phyloP scores from a whole-genome alignment of 2,888 invertebrate species.

The Isotomurus palustris region DNA sequence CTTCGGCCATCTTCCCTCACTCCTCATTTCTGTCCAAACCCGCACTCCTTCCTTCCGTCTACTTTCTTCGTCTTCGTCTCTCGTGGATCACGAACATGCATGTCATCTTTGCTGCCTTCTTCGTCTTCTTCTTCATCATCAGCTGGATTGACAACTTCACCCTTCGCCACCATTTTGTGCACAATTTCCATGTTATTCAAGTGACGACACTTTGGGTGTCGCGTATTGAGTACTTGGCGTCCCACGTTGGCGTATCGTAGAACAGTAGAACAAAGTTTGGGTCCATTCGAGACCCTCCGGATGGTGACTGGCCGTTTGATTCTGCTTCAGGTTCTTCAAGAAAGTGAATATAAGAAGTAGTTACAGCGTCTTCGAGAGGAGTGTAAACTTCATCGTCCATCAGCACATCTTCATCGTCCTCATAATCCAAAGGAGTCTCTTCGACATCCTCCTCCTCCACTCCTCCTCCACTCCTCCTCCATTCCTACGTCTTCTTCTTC shows the following conservation, averaged over 20 bases:
- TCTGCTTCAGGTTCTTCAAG: neutral
- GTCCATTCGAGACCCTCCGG: neutral
- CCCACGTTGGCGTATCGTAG: constrained; percentile 3
- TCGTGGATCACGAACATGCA: neutral
- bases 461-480: too few species aligned
- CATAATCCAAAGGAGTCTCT: neutral
- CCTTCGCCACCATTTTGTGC: constrained; percentile 27
- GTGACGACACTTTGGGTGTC: constrained; percentile 16
- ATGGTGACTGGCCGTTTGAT: neutral
- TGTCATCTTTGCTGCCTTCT: too few species aligned
- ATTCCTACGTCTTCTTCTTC: too few species aligned
- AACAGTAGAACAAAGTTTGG: neutral
- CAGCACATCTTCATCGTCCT: constrained; percentile 11
- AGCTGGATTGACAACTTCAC: constrained; percentile 16
- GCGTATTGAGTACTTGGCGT: constrained; percentile 3
- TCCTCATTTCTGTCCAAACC: neutral
- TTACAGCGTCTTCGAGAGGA: neutral
- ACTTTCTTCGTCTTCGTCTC: neutral
- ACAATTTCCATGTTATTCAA: constrained; percentile 28
- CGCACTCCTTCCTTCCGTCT: constrained; percentile 1
- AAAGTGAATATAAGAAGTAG: neutral
- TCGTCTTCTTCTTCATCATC: constrained; percentile 8
- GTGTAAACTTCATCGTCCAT: constrained; percentile 17
- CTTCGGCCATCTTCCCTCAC: neutral
- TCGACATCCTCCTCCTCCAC: constrained; percentile 2